A percentile compares a stretch with the other conserved stretches of the same genome.
These are phyloP conservation scores for Lichenostomus cassidix DNA, from an alignment of 2,113 vertebrate species.

Conservation along the genomic window DNA sequence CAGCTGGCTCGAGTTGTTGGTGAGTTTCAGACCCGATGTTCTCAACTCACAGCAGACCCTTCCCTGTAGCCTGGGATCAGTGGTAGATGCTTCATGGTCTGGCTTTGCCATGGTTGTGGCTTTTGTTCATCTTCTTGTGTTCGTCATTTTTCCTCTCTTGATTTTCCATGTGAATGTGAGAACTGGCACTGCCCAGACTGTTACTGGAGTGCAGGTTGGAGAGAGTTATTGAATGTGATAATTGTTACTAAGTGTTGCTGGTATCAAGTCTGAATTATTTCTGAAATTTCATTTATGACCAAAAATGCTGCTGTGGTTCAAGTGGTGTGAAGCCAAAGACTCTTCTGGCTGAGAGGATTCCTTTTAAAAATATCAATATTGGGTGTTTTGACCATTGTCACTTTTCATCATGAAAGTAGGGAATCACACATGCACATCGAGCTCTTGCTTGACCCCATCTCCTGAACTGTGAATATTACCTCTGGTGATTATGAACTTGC, in stretches of 20 bases:
- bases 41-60: not conserved
- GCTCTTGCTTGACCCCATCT: not conserved
- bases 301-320: not conserved
- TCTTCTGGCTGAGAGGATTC: not conserved
- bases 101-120: not conserved
- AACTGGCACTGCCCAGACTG: not conserved
- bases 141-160: not conserved
- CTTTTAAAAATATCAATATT: not conserved
- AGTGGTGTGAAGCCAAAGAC: not conserved
- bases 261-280: not conserved
- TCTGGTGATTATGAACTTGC: conserved; percentile 58
- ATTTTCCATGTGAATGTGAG: not conserved
- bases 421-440: not conserved
- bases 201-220: not conserved
- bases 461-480: conserved; percentile 35
- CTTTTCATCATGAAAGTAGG: not conserved
- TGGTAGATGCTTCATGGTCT: rapidly evolving
- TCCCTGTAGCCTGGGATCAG: not conserved
- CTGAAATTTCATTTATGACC: not conserved
- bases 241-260: not conserved
- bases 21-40: not conserved
- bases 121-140: rapidly evolving
- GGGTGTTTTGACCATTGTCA: not conserved
- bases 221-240: not conserved
- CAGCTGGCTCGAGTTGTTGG: not conserved